Base-by-base conservation (phyloP, 2,888 invertebrate species). In the Trissoscelio sp. region DNA sequence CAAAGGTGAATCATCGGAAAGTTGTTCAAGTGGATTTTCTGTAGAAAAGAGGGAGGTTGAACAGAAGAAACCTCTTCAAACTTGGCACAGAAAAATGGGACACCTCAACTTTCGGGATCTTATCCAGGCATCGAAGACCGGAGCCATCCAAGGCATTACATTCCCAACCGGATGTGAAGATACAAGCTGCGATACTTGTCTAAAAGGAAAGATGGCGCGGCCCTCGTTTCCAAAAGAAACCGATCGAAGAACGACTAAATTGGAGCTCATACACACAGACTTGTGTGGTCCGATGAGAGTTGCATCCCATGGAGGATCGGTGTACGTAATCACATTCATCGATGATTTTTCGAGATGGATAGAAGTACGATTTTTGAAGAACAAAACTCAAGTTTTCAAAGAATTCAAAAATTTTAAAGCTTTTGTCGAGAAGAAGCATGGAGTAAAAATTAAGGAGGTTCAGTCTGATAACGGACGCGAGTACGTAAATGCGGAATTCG, bases 231-330 rank as follows among this genome's bases (percentile, higher is more conserved):
- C 77, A 11, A 60, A 46, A 11, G 16, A 42, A 31, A 28, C 58
- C 0, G 20, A 31, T 11, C 31, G 72, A 39, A 31, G 7, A 3
- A 44, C 75, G 3, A 34, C 14, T 9, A 28, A 12, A 7, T 20
- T 85, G 22, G 85, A 87, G 7, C 75, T 87, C n/a, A 69, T 88
- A 1, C 87, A 87, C 24, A 81, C 84, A 0, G 86, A 86, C 60
- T 73, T 88, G 1, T 85, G 85, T 44, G 86, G 86, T 1, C 87
- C 85, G 0, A 84, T 84, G 79, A 39, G 83, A 12, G 48, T 62
- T 1, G 12, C 55, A 14, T 86, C 85, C 3, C 51, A 57, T 12
- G 83, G 83, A 14, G 64, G 83, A 16, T 42, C 81, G 6, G 73
- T 44, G 16, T 88, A 85, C 72, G 83, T 87, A 12, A 48, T 86